These are phyloP conservation scores for Proales similis DNA, from an alignment of 1,140 invertebrate genomes.

Conservation along the genomic window DNA sequence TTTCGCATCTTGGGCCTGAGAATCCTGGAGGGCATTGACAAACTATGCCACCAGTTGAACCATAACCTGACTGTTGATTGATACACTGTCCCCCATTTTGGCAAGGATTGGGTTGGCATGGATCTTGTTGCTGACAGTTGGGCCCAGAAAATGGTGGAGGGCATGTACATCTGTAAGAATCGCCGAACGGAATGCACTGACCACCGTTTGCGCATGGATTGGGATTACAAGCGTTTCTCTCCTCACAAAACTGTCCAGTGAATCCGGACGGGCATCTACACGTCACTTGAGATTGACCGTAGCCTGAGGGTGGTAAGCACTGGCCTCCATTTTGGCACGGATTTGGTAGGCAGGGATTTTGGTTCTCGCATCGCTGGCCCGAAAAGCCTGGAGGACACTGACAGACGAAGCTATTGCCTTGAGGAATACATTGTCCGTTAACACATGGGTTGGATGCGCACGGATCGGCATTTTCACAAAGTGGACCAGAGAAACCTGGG, in stretches of 20 bases:
- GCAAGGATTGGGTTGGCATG: constrained; percentile 29
- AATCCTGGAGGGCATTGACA: not conserved
- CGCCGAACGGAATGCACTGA: constrained; percentile 3
- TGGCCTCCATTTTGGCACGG: constrained; percentile 59
- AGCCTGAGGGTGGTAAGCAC: constrained; percentile 65
- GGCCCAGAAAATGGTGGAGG: constrained; percentile 38
- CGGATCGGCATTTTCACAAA: constrained; percentile 2
- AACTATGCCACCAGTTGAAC: not conserved
- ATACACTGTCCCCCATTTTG: constrained; percentile 22
- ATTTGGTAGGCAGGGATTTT: constrained; percentile 32
- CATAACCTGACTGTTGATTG: not conserved
- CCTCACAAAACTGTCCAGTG: constrained; percentile 17
- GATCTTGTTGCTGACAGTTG: constrained; percentile 39
- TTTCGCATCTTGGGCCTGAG: not conserved
- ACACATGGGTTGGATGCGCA: constrained; percentile 18
- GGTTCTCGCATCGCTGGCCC: constrained; percentile 12
- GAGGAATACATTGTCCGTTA: constrained; percentile 58
- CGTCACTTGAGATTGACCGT: constrained; percentile 61
- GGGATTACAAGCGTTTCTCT: not conserved
- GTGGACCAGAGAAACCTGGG: not conserved
- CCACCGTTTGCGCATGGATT: constrained; percentile 39
- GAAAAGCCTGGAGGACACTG: constrained; percentile 8
- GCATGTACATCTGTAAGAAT: constrained; percentile 31
- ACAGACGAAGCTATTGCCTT: constrained; percentile 60
- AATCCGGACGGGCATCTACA: constrained; percentile 20